These are phyloP conservation scores for Thereuonema tuberculata DNA, from an alignment of 1,140 invertebrate species.

Conservation along the genomic window DNA sequence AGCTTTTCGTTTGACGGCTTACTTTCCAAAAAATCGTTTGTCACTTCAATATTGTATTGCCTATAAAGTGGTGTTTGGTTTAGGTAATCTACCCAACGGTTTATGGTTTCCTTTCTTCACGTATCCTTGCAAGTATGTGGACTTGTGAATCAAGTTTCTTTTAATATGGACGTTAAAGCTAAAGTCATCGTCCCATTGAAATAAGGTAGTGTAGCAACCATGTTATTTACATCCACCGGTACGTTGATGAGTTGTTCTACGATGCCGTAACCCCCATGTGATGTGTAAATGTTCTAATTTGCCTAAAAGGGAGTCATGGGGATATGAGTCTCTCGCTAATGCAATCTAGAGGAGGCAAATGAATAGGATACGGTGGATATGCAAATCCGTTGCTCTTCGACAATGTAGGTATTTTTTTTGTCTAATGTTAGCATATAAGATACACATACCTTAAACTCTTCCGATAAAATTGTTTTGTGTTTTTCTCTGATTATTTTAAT, in stretches of 20 bases:
- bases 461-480: too few relatives aligned
- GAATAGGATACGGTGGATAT: not conserved
- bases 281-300: not conserved
- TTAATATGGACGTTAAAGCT: not conserved
- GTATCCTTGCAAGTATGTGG: not conserved
- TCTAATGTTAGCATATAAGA: too few relatives aligned
- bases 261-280: not conserved
- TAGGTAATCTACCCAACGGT: too few relatives aligned
- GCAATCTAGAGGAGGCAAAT: not conserved
- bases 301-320: not conserved
- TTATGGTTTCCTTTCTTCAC: not conserved
- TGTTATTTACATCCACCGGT: not conserved
- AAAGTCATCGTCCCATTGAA: not conserved
- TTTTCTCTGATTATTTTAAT: too few relatives aligned
- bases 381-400: not conserved
- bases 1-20: too few relatives aligned
- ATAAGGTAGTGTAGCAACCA: not conserved
- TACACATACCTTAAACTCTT: too few relatives aligned
- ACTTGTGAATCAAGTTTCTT: not conserved
- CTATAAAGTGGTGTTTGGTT: too few relatives aligned
- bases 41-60: too few relatives aligned
- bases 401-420: too few relatives aligned
- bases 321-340: not conserved
- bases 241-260: not conserved
- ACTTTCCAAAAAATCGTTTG: too few relatives aligned